Evolutionary conservation across 2,888 invertebrate species (phyloP), one percentile per base, ranked within the genome.

Genomic region (Heliconius erato): DNA sequence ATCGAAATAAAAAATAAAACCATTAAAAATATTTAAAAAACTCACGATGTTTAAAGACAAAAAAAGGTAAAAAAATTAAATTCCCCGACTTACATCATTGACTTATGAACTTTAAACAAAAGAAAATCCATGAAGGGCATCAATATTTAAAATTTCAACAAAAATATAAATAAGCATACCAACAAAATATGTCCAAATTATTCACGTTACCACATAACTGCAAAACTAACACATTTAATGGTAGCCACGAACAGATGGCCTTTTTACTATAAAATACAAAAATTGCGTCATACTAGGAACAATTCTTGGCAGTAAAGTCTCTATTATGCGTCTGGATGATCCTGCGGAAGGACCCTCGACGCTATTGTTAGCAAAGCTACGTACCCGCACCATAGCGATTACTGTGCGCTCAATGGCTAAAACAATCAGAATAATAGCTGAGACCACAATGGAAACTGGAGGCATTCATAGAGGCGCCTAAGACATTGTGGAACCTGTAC

Each of bases 281-380:
- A 80, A 81, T 71, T 26, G 69, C 76, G 77, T 59, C 69, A 69
- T 77, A 59, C 35, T 77, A 71, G 28, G 69, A 68, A 77, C 49
- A 63, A 81, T 77, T 81, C 76, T 81, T 72, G 82, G 71, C 80
- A 72, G 49, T 35, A 26, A 40, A 54, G 74, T 77, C 65, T 82
- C 79, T 76, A 83, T 83, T 83, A 83, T 78, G 69, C 79, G 74
- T 71, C 32, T 59, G 49, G 80, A 80, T 80, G 72, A 78, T 80
- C 80, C 81, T 81, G 65, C 72, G 80, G 77, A 80, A 80, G 65
- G 80, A 76, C 67, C 80, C 80, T 80, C 80, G 16, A 82, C 82
- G 82, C 72, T 54, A 80, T 82, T 82, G 80, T 82, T 82, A 80
- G 83, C 71, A 72, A 32, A 78, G 59, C 77, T 71, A 63, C 81